Base-by-base conservation (phyloP, 2,797 vertebrate species). In the Kryptopterus vitreolus region DNA sequence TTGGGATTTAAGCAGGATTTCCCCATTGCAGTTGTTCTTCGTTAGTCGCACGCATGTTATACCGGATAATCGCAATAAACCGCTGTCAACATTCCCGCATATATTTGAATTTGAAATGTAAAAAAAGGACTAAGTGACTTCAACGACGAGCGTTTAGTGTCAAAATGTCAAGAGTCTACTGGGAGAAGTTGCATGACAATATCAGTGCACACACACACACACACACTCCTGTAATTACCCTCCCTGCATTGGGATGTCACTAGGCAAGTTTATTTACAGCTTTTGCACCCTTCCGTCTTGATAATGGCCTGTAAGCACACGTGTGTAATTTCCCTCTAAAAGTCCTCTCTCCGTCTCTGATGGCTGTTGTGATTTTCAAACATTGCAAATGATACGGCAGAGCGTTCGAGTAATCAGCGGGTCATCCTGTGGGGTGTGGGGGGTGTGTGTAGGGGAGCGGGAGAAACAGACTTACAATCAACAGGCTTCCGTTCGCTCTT, bases 321-420 rank as follows among this genome's bases (percentile, higher is more conserved):
- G 33, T 50, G 73, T 83, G 66, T 82, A 82, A 86, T 84, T 86
- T 82, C 77, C 77, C 68, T 65, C 73, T 77, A 80, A 80, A 80
- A 78, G 65, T n/a, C 69, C 76, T 78, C 77, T 80, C 77, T 66
- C 72, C 57, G 50, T 78, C n/a, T 75, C 77, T 29, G 79, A 78
- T 74, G 73, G 48, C 58, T 81, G 79, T 73, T 80, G 84, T 77
- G 62, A 81, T 83, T 83, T 85, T 71, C 59, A 77, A 61, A 77
- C 63, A 69, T 77, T 74, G 72, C 52, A 69, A 83, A 83, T 76
- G 76, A 81, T 79, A 71, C 55, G 1, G 77, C 65, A 73, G n/a
- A 13, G 58, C 48, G 29, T 81, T 71, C 57, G 50, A 69, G 50
- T 62, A 81, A 83, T 83, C 77, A 85, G 80, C 5, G 58, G 73